Conservation (phyloP, 1,140 invertebrate genomes). For the Camponotus floridanus region DNA sequence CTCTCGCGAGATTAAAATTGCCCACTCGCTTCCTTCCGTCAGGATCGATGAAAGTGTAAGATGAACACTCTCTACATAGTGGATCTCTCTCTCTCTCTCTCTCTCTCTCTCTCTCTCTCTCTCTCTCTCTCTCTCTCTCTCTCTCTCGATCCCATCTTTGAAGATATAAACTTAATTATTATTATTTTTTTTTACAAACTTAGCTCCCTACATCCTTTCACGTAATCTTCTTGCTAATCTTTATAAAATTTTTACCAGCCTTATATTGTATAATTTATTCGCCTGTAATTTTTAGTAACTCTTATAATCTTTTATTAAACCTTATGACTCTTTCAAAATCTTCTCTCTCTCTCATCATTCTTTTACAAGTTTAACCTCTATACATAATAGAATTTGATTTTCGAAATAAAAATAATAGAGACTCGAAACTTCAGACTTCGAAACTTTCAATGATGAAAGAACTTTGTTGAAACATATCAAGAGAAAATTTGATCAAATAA, state of each 20-base stretch:
- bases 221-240: neutral
- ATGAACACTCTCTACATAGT: constrained; percentile 3
- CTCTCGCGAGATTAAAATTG: constrained; percentile 60
- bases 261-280: constrained; percentile 3
- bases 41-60: constrained; percentile 8
- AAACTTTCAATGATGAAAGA: neutral
- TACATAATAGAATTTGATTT: neutral
- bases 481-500: neutral
- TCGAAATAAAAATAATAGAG: neutral
- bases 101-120: no score
- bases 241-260: constrained; percentile 1
- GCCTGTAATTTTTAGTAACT: constrained; percentile 1
- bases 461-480: neutral
- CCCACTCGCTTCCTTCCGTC: constrained; percentile 29
- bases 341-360: neutral
- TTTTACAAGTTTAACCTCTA: neutral
- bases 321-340: neutral
- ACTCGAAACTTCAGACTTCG: no score
- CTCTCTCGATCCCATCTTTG: neutral
- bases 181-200: neutral
- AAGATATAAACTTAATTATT: constrained; percentile 18
- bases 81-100: neutral
- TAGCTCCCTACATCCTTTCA: no score
- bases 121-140: neutral
- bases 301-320: constrained; percentile 17